Conservation (phyloP, 2,113 vertebrate genomes). For the Mixornis gularis region DNA sequence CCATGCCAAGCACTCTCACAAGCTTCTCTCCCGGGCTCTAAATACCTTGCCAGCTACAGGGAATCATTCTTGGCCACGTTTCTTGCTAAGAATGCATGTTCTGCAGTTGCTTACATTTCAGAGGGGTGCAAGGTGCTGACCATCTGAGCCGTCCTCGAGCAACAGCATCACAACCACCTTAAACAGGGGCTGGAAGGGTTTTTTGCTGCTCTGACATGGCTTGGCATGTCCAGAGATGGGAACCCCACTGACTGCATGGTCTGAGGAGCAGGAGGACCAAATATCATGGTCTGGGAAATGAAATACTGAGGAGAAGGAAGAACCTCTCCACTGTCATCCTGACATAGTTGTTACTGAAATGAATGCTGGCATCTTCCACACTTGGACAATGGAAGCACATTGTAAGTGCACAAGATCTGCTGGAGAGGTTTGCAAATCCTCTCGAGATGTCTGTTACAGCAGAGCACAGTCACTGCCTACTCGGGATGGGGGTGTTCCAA, state of each 20-base stretch:
- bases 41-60: neutral
- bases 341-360: neutral
- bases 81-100: neutral
- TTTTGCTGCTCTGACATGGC: neutral
- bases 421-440: neutral
- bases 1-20: neutral
- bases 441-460: neutral
- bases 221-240: neutral
- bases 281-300: neutral
- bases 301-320: neutral
- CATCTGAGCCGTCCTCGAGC: neutral
- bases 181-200: neutral
- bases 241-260: neutral
- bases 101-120: neutral
- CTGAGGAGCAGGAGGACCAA: neutral
- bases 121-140: neutral
- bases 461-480: neutral
- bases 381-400: neutral
- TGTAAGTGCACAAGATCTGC: neutral
- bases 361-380: neutral
- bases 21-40: neutral
- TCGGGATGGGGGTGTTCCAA: neutral
- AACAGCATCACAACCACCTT: neutral
- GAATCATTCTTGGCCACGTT: neutral
- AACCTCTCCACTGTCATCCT: neutral